Percentiles rank a stretch among this genome's conserved stretches.
Conservation (phyloP, 64 coral and sea anemone genomes). For the Montipora sp. region DNA sequence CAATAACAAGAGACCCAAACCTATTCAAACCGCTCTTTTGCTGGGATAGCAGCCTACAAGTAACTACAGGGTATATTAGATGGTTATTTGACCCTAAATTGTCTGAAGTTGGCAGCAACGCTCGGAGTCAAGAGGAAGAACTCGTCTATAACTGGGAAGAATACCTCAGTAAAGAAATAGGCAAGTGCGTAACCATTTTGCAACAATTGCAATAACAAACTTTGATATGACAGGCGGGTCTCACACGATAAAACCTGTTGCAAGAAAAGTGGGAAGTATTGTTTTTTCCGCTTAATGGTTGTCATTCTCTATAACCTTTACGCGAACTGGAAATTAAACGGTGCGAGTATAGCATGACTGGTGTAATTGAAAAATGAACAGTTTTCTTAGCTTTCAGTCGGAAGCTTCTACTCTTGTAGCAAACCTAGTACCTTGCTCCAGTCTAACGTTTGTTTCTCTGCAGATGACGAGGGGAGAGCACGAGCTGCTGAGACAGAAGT, state of each 20-base stretch:
- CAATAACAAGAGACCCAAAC: conserved; percentile 5
- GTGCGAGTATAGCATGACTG: neutral
- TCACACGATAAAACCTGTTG: conserved; percentile 5
- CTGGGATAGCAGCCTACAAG: conserved; percentile 18
- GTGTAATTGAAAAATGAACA: neutral
- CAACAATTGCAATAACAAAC: neutral
- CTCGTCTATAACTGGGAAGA: conserved; percentile 12
- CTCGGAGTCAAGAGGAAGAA: conserved; percentile 3
- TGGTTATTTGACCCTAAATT: neutral
- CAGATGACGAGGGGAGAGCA: conserved; percentile 7
- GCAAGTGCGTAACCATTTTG: neutral
- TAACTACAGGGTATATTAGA: neutral
- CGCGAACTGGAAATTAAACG: neutral
- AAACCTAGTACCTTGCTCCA: neutral
- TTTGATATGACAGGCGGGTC: neutral
- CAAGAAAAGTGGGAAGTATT: neutral
- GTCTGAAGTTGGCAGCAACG: conserved; percentile 11
- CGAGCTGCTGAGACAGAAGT: neutral
- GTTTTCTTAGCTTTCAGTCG: neutral
- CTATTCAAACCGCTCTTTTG: conserved; percentile 17
- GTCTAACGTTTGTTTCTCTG: conserved; percentile 1
- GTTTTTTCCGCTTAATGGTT: neutral
- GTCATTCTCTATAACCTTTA: neutral
- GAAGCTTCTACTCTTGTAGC: neutral
- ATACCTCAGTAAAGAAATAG: conserved; percentile 5